Conservation (phyloP, 2,888 invertebrate species). For the Pediacus dermestoides region DNA sequence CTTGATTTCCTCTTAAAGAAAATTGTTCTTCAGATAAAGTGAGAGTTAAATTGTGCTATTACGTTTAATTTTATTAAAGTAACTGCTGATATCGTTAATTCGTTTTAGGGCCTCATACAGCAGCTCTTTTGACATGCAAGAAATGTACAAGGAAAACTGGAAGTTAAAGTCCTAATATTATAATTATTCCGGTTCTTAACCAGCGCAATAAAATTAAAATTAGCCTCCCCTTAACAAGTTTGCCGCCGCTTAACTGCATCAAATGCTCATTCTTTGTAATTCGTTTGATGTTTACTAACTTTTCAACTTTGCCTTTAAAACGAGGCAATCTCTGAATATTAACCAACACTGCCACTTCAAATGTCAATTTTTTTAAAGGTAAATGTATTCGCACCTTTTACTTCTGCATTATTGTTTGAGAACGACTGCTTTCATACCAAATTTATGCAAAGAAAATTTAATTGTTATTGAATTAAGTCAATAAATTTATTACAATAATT, state of each 20-base stretch:
- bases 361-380: too few species aligned
- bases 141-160: slow-evolving; percentile 36
- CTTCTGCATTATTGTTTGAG: too few species aligned
- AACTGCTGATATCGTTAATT: slow-evolving; percentile 32
- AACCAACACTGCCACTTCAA: slow-evolving; percentile 11
- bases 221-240: slow-evolving; percentile 38
- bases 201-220: slow-evolving; percentile 45
- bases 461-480: too few species aligned
- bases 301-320: slow-evolving; percentile 24
- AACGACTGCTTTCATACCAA: too few species aligned
- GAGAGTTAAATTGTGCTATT: slow-evolving; percentile 23
- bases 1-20: too few species aligned
- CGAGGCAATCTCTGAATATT: slow-evolving; percentile 16
- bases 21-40: too few species aligned
- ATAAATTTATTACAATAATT: too few species aligned
- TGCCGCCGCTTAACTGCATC: slow-evolving; percentile 34
- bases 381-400: too few species aligned
- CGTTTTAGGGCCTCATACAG: slow-evolving; percentile 26
- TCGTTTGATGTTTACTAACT: slow-evolving; percentile 37
- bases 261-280: slow-evolving; percentile 34
- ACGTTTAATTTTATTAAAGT: slow-evolving; percentile 26
- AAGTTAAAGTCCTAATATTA: slow-evolving; percentile 40
- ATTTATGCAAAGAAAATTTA: too few species aligned
- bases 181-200: slow-evolving; percentile 46
- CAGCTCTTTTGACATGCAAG: slow-evolving; percentile 36